Evolutionary conservation across 2,888 invertebrate species (phyloP).

Genomic region (Stegophylla sp.): DNA sequence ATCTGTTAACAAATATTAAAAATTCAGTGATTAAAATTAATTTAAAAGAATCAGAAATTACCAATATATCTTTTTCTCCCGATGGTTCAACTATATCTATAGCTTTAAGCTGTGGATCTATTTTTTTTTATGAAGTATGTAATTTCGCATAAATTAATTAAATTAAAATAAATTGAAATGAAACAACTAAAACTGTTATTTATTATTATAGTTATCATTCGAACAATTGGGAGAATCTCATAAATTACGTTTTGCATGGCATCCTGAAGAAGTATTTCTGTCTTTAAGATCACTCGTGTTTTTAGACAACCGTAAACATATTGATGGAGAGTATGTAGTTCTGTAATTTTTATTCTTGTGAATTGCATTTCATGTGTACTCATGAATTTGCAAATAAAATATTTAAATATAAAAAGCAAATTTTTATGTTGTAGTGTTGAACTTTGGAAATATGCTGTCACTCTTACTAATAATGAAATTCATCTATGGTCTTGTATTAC

Average conservation of each 20-base stretch:
- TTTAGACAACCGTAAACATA: slow-evolving; percentile 47
- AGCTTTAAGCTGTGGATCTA: slow-evolving; percentile 84
- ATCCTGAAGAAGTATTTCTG: slow-evolving; percentile 28
- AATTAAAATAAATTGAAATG: too few species aligned
- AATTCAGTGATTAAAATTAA: slow-evolving; percentile 66
- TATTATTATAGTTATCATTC: slow-evolving; percentile 37
- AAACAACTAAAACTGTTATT: slow-evolving; percentile 19
- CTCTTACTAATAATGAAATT: slow-evolving; percentile 88
- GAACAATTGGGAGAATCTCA: neutral
- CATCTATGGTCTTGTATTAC: slow-evolving; percentile 95
- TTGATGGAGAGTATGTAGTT: slow-evolving; percentile 40
- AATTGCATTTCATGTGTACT: neutral
- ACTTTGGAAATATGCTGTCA: slow-evolving; percentile 96
- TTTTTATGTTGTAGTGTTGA: slow-evolving; percentile 68
- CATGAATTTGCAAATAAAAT: neutral
- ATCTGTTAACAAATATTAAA: neutral
- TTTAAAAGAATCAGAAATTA: slow-evolving; percentile 73
- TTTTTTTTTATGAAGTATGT: slow-evolving; percentile 86
- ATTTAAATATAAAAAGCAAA: slow-evolving; percentile 28
- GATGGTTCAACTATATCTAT: slow-evolving; percentile 94
- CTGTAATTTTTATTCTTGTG: slow-evolving; percentile 63
- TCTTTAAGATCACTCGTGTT: slow-evolving; percentile 25
- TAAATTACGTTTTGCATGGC: slow-evolving; percentile 30
- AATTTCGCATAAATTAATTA: neutral
- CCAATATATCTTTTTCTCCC: slow-evolving; percentile 89